Conservation (phyloP, 92 coral and sea anemone species). For the Porites divaricata region DNA sequence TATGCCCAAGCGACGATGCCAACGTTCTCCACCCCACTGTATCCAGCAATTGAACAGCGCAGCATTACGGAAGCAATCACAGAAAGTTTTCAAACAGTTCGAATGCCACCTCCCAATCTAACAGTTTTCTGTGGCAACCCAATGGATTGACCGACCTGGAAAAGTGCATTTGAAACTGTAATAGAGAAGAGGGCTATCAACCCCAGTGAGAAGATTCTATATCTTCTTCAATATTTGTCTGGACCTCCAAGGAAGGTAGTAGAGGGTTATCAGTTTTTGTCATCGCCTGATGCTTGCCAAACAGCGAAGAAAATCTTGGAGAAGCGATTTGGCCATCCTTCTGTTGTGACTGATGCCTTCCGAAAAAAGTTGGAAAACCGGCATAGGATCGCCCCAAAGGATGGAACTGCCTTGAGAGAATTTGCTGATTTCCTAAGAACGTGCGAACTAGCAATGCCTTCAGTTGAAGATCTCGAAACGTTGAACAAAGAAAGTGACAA, state of each 20-base stretch:
- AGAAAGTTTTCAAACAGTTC: conserved; percentile 33
- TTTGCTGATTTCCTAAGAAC: no score
- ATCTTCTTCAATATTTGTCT: conserved; percentile 44
- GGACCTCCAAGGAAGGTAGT: conserved; percentile 51
- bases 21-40: no score
- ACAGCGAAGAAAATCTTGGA: no score
- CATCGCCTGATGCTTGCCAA: conserved; percentile 42
- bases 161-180: conserved; percentile 49
- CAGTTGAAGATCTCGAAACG: conserved; percentile 56
- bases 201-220: conserved; percentile 33
- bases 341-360: conserved; percentile 55
- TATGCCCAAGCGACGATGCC: no score
- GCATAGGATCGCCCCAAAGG: no score
- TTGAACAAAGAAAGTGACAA: conserved; percentile 58
- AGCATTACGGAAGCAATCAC: conserved; percentile 24
- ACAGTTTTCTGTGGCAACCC: conserved; percentile 50
- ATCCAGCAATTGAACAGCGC: no score
- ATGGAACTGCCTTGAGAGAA: no score
- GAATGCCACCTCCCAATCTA: conserved; percentile 43
- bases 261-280: conserved; percentile 49
- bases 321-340: conserved; percentile 68
- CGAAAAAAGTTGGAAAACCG: no score
- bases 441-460: conserved; percentile 56
- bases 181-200: conserved; percentile 38
- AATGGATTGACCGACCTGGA: no score